Percentiles rank a stretch among this genome's conserved stretches.
These are phyloP conservation scores for Acanthurus tractus DNA, from an alignment of 2,797 vertebrate species.

Conservation along the genomic window DNA sequence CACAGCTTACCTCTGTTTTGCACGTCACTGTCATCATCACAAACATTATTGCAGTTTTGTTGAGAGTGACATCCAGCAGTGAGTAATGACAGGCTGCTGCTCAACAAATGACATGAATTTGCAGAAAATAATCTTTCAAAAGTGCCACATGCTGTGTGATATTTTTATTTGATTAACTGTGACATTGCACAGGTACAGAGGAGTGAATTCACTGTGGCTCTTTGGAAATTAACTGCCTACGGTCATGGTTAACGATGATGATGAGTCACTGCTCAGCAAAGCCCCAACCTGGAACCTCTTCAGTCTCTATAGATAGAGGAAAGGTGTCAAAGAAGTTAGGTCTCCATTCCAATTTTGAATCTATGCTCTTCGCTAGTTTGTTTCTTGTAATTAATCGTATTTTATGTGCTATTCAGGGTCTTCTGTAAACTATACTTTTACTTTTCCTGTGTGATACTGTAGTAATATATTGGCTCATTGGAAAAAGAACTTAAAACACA, in stretches of 20 bases:
- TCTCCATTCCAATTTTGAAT: background rate
- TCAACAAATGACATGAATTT: constrained; percentile 10
- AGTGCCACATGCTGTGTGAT: background rate
- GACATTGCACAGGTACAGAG: background rate
- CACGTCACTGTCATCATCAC: background rate
- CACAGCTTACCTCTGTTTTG: constrained; percentile 1
- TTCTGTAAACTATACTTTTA: background rate
- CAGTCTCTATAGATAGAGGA: no score
- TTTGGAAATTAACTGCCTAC: background rate
- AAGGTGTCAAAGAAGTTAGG: background rate
- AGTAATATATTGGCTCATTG: background rate
- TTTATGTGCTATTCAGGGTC: background rate
- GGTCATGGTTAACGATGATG: background rate
- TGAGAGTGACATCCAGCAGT: constrained; percentile 1
- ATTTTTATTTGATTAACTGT: constrained; percentile 11
- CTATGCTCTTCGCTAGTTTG: background rate
- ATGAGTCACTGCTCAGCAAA: background rate
- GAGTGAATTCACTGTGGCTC: background rate
- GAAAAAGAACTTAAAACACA: background rate
- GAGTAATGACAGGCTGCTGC: constrained; percentile 26
- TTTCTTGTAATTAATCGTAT: background rate
- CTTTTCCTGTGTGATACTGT: background rate
- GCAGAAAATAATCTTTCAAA: background rate
- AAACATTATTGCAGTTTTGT: background rate
- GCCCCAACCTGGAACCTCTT: background rate